Percentiles rank a stretch among this genome's conserved stretches.
Conservation (phyloP, 2,113 vertebrate species). For the Nansenia antarctica region DNA sequence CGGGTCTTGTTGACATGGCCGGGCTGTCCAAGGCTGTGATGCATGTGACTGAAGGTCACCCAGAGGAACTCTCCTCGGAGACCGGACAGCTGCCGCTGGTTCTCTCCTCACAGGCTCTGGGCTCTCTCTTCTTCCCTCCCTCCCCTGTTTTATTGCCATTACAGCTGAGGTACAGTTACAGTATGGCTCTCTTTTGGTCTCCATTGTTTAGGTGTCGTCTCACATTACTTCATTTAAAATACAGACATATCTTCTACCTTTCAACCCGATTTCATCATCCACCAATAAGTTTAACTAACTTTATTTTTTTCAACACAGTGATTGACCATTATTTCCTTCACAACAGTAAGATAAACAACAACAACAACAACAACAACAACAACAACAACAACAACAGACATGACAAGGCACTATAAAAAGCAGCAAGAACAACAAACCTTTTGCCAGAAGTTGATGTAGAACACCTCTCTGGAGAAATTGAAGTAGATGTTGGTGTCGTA, state of each 20-base stretch:
- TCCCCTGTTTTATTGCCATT: constrained; percentile 5
- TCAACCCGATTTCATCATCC: no score
- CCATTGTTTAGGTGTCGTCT: no score
- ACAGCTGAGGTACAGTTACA: no score
- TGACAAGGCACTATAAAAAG: constrained; percentile 9
- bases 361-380: constrained; percentile 6
- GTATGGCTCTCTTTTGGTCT: no score
- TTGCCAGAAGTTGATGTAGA: constrained; percentile 99
- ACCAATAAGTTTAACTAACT: no score
- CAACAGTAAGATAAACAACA: no score
- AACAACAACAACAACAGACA: neutral
- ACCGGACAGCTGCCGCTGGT: constrained; percentile 46
- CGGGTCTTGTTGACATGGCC: constrained; percentile 19
- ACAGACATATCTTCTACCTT: no score
- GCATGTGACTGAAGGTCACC: constrained; percentile 37
- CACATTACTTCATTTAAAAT: no score
- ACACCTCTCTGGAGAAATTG: constrained; percentile 93
- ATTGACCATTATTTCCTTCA: no score
- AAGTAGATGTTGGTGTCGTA: constrained; percentile 96
- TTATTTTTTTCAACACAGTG: no score
- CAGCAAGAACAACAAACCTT: constrained; percentile 78
- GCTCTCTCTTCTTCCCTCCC: neutral
- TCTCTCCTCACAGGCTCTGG: neutral
- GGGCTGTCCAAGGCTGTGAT: constrained; percentile 41
- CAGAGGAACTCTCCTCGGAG: constrained; percentile 36